Evolutionary conservation across 2,888 invertebrate genomes (phyloP), one percentile per base, ranked within the genome.

Genomic region (Branchipolynoe longqiensis): DNA sequence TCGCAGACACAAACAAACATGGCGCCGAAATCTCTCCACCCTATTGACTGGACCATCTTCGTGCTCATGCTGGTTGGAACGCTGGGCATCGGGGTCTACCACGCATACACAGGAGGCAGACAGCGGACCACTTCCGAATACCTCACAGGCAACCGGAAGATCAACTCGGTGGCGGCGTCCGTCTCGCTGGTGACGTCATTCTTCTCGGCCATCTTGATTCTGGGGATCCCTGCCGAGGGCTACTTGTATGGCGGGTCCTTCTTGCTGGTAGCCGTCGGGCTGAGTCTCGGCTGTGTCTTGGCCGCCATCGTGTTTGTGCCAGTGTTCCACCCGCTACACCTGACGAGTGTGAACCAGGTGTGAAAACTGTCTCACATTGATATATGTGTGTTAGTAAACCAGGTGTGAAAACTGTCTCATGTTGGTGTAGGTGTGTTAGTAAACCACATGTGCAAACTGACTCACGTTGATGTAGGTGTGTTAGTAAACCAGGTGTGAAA

Each of bases 241-340:
- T 90, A 89, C 82, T 78, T 88, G 1, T 89, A 89, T 69, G 88
- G 89, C 33, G 86, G 89, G 1, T 90, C 89, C 89, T 41, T 58
- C 25, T 58, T 31, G 0, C 6, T 88, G 18, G 87, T 86, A 38
- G 87, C 36, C 33, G 0, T 89, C 0, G 90, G 89, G 0, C 85
- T 90, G n/a, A 85, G 90, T 0, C 82, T 92, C 25, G 91, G 90
- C 58, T 89, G 90, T 69, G 87, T 91, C 2, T 62, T 92, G 4
- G 91, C 91, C 14, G 90, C 90, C 22, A 69, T 91, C 41, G 62
- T 93, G 40, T 91, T 93, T 86, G 88, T 93, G 0, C 78, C 78
- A 28, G 48, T 78, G n/a, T 48, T 78, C 48, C 48, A 78, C 22
- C 78, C 78, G 18, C 41, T 78, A 8, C 28, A 78, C n/a, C 33